Evolutionary conservation across 2,888 invertebrate species (phyloP), one percentile per base, ranked within the genome.

Genomic region (Drosophila kuntzei): DNA sequence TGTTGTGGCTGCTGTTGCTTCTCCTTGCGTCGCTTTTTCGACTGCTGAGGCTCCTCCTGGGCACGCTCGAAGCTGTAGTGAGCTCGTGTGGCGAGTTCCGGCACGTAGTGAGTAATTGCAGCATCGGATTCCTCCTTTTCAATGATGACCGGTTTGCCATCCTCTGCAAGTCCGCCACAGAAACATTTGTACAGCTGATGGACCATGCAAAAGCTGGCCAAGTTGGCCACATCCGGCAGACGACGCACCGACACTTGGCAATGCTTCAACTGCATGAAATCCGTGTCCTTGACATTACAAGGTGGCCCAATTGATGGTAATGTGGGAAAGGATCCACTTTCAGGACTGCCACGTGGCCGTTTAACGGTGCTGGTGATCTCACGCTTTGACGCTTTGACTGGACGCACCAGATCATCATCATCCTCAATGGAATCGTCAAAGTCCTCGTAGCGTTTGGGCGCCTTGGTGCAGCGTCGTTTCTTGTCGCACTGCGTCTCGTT

Each of bases 181-280:
- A 94, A 94, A 90, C 95, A 95, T 85, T 94, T 94, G 80, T 95
- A 95, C 49, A 94, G 89, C 77, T 93, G 93, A 86, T 96, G 95
- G 2, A 94, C 92, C 93, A 95, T 94, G 80, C 95, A 96, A 93
- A 94, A 95, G 0, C 94, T 94, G 67, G 94, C 94, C 46, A 95
- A 86, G 79, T 94, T 93, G 27, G 92, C 84, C 68, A 92, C 82
- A 53, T 86, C 76, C 3, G 89, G 67, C 32, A 93, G 69, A 12
- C 86, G 90, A 1, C 85, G 80, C 9, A 93, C 46, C 1, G 78
- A 49, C 7, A 93, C 91, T 22, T 70, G 80, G 39, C 91, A 91
- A 62, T 92, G 91, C 50, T 89, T 90, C 2, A 92, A 67, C 29
- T 72, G 63, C 3, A 85, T 74, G 20, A 82, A 71, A 20, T 90